phyloP scores from a whole-genome alignment of 2,888 invertebrate species.

The Erpobdella octoculata region DNA sequence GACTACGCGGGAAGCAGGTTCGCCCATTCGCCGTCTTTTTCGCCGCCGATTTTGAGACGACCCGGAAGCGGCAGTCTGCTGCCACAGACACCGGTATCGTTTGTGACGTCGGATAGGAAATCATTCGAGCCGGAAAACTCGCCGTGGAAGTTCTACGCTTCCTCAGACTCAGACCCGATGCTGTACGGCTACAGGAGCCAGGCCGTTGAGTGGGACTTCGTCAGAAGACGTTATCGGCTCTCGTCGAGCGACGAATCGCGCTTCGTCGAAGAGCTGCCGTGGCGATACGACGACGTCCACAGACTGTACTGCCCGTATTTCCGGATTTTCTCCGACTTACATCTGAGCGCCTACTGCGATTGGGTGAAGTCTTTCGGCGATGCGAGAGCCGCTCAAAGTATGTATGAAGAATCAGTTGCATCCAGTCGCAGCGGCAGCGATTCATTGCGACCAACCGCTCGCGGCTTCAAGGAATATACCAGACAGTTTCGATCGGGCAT shows the following conservation, averaged over 20 bases:
- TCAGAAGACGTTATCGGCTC: slow-evolving; percentile 19
- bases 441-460: neutral
- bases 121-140: neutral
- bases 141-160: slow-evolving; percentile 27
- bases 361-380: slow-evolving; percentile 5
- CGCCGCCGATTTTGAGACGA: neutral
- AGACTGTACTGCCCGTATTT: slow-evolving; percentile 32
- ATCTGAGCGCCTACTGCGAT: slow-evolving; percentile 19
- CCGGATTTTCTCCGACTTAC: slow-evolving; percentile 22
- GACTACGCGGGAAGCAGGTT: neutral
- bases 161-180: slow-evolving; percentile 27
- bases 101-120: neutral
- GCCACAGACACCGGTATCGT: neutral
- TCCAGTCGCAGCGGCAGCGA: neutral
- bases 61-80: neutral
- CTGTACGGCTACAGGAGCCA: slow-evolving; percentile 37
- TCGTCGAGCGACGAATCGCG: slow-evolving; percentile 24
- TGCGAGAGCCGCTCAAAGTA: neutral
- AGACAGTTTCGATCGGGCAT: neutral
- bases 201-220: slow-evolving; percentile 36
- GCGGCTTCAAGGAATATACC: slow-evolving; percentile 17
- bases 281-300: slow-evolving; percentile 33
- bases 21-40: neutral
- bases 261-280: slow-evolving; percentile 25
- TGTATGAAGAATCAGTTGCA: neutral